Conservation (phyloP, 1,140 invertebrate genomes). For the Macrobrachium nipponense region DNA sequence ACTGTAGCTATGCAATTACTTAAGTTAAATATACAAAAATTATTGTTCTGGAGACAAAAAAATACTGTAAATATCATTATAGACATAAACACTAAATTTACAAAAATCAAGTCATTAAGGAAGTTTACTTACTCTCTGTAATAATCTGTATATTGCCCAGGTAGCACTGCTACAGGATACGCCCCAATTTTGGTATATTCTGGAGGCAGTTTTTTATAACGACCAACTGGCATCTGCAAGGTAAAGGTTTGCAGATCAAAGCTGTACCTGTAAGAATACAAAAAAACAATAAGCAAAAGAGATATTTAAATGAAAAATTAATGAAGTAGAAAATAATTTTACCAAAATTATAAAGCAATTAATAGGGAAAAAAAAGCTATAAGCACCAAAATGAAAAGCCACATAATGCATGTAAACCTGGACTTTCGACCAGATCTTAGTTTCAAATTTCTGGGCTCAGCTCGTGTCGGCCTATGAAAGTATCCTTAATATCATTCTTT, state of each 20-base stretch:
- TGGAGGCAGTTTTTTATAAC: slow-evolving; percentile 68
- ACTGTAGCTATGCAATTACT: too few relatives aligned
- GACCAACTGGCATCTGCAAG: slow-evolving; percentile 77
- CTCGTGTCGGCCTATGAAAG: too few relatives aligned
- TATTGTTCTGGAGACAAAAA: too few relatives aligned
- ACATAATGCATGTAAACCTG: too few relatives aligned
- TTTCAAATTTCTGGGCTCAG: too few relatives aligned
- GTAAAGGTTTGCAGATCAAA: slow-evolving; percentile 83
- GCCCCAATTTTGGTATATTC: slow-evolving; percentile 74
- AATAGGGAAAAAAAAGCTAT: too few relatives aligned
- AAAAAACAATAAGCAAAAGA: not conserved
- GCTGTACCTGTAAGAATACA: slow-evolving; percentile 70
- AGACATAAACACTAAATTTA: not conserved
- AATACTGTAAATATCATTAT: too few relatives aligned
- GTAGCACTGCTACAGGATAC: slow-evolving; percentile 91
- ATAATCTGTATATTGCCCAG: slow-evolving; percentile 91
- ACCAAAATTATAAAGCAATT: too few relatives aligned
- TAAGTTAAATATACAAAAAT: too few relatives aligned
- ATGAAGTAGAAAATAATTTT: not conserved
- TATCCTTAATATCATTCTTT: too few relatives aligned
- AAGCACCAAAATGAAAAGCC: too few relatives aligned
- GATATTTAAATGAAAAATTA: not conserved
- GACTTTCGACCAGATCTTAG: too few relatives aligned
- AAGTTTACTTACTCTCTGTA: slow-evolving; percentile 76
- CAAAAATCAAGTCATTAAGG: slow-evolving; percentile 3